Evolutionary conservation across 2,888 invertebrate species (phyloP).

Genomic region (Meliscaeva auricollis): DNA sequence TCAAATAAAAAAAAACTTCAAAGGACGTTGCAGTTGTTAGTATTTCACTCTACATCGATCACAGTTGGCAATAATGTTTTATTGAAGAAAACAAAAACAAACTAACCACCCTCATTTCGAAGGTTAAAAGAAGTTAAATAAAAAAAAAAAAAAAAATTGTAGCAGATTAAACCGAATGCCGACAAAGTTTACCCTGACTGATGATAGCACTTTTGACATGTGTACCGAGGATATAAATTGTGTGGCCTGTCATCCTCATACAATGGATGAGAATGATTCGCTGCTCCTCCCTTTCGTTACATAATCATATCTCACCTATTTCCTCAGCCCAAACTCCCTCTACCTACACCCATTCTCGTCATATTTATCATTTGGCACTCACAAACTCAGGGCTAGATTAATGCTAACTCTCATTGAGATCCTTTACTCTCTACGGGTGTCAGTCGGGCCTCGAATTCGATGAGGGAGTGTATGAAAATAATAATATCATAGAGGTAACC

Average conservation of each 20-base stretch:
- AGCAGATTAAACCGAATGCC: constrained; percentile 45
- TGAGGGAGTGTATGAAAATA: constrained; percentile 34
- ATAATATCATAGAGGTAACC: constrained; percentile 32
- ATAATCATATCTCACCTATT: constrained; percentile 51
- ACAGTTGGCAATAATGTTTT: constrained; percentile 16
- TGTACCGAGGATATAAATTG: constrained; percentile 41
- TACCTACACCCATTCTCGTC: not conserved
- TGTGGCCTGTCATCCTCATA: constrained; percentile 52
- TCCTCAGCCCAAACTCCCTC: not conserved
- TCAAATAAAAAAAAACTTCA: too few relatives aligned
- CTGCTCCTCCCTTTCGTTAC: constrained; percentile 48
- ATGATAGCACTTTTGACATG: constrained; percentile 62
- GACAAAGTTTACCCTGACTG: constrained; percentile 66
- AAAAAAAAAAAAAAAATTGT: constrained; percentile 7
- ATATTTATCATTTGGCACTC: not conserved
- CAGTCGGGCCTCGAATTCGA: not conserved
- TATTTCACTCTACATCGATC: too few relatives aligned
- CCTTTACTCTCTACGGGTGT: not conserved
- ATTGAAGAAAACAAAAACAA: constrained; percentile 46
- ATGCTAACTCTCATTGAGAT: constrained; percentile 31
- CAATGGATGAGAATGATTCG: constrained; percentile 55
- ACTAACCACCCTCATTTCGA: not conserved
- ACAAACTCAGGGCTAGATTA: constrained; percentile 36
- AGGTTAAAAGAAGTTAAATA: constrained; percentile 23
- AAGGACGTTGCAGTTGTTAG: too few relatives aligned